Evolutionary conservation across 2,888 invertebrate genomes (phyloP).

Genomic region (Fabriciana adippe): DNA sequence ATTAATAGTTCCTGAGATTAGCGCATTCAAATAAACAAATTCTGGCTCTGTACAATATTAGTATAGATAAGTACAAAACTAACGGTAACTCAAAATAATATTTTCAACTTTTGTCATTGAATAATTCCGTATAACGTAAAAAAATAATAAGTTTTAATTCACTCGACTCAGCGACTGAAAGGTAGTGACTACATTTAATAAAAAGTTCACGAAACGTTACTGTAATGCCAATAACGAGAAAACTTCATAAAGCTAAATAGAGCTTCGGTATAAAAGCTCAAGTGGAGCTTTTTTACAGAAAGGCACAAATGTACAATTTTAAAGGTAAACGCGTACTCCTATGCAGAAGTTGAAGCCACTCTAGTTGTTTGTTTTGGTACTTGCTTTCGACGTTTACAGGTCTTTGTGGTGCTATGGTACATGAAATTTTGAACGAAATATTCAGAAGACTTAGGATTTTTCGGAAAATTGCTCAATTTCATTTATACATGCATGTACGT

Average conservation of each 20-base stretch:
- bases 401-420: neutral
- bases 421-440: neutral
- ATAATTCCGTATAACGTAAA: neutral
- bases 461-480: neutral
- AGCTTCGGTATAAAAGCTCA: neutral
- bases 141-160: neutral
- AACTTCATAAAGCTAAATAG: conserved; percentile 16
- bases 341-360: conserved; percentile 3
- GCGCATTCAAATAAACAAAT: no score
- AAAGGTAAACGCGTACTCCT: conserved; percentile 14
- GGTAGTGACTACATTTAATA: neutral
- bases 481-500: neutral
- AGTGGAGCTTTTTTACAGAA: neutral
- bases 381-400: conserved; percentile 2
- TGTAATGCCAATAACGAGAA: conserved; percentile 17
- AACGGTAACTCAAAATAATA: no score
- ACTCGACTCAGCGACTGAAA: neutral
- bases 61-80: no score
- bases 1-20: no score
- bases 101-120: no score
- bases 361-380: conserved; percentile 8
- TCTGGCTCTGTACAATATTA: no score
- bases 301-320: conserved; percentile 8
- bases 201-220: neutral
- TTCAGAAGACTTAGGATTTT: neutral